Evolutionary conservation across 1,140 invertebrate genomes (phyloP), one percentile per base, ranked within the genome.

Genomic region (Drosophila auraria): DNA sequence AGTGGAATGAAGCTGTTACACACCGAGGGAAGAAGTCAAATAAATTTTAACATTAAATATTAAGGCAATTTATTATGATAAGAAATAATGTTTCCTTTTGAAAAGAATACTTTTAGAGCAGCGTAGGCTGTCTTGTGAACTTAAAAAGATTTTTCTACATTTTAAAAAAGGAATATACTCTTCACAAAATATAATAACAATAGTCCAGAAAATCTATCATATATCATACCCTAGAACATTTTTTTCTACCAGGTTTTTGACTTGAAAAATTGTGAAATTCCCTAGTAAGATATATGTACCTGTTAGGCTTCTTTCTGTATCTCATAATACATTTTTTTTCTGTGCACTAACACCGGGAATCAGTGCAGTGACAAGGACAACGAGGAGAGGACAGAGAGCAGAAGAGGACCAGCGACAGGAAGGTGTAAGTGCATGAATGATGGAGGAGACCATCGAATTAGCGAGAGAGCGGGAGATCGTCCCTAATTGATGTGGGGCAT

Each of bases 1-100:
- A 50, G 30, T 20, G 56, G 57, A 78, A 78, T 78, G 45, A 70
- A 78, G 75, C 74, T 78, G 74, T 78, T 78, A 69, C 50, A 69
- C 56, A 8, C 33, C 12, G 23, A 27, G 27, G 38, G 15, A 45
- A 33, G 38, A 54, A 23, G 1, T 30, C 0, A 23, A 40, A 8
- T 40, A 40, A 11, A n/a, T 9, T 15, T 56, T 23, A 17, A 8
- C 33, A 23, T 23, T 40, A 56, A 56, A 56, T 25, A 40, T 56
- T 40, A 56, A 23, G 14, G n/a, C 1, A n/a, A 33, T 17, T 12
- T n/a, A n/a, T 42, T 0, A 8, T 5, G 40, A 15, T 12, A 2
- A 33, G 33, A 27, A 5, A 30, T 30, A 30, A 3, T 5, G 4
- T 4, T 30, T 4, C 27, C 5, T 7, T 30, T 4, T 30, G 6